Evolutionary conservation across 2,888 invertebrate species (phyloP), one percentile per base, ranked within the genome.

Genomic region (Rotaria socialis): DNA sequence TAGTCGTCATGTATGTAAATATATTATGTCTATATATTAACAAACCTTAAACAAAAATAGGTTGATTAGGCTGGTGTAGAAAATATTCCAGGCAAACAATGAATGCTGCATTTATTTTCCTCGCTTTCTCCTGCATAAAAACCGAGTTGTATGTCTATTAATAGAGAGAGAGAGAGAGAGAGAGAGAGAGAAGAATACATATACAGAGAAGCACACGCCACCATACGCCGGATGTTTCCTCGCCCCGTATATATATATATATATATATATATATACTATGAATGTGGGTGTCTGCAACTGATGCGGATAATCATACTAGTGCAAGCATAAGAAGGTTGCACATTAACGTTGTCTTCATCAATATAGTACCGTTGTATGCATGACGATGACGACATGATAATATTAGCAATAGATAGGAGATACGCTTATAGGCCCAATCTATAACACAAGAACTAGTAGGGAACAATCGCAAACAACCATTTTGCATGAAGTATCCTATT

Each of bases 281-380:
- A 67, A 67, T 41, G 27, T 67, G 67, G 67, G 35, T 67, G 67
- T 67, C 27, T 67, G 67, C 67, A 67, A 67, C 35, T 67, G 67
- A 67, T 67, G 67, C 41, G 67, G 67, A 67, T 67, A 67, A 67
- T 67, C 67, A 67, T 27, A 67, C 35, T 67, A 67, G 67, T 67
- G 67, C 67, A 67, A 67, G 27, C 67, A 67, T 67, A 67, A 67
- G 67, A 67, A 35, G 67, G 67, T 35, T 67, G 67, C 67, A 19
- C 67, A 67, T 67, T 67, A 67, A 41, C 67, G 67, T 67, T 67
- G 67, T 67, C 67, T 67, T 67, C 67, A 67, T 67, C 35, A 67
- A 67, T 35, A 67, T 35, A 67, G 19, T 41, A 27, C 35, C 14
- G 67, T 35, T 16, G 27, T 16, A 14, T 11, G 27, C 16, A 67